phyloP scores from a whole-genome alignment of 1,140 invertebrate species.

The Nephotettix cincticeps region DNA sequence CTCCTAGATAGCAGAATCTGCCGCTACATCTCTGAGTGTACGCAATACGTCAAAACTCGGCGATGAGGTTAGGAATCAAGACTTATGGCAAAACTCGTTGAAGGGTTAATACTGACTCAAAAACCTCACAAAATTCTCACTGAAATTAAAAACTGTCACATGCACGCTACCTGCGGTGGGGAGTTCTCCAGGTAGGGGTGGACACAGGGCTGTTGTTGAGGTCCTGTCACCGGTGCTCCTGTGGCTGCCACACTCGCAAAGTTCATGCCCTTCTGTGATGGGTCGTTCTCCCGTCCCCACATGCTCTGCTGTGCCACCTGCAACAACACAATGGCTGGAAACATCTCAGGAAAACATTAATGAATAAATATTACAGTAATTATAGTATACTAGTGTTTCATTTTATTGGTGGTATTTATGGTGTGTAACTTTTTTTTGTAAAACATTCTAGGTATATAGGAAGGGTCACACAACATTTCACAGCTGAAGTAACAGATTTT shows the following conservation, averaged over 20 bases:
- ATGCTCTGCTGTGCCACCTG: conserved; percentile 59
- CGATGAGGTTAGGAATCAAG: not conserved
- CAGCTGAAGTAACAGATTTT: no score
- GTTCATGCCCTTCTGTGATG: conserved; percentile 62
- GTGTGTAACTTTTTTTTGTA: no score
- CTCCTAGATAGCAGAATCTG: no score
- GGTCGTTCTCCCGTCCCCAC: conserved; percentile 65
- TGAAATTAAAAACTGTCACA: not conserved
- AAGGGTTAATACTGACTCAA: not conserved
- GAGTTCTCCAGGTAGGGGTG: conserved; percentile 58
- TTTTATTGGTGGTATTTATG: no score
- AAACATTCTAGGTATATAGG: no score
- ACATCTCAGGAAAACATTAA: not conserved
- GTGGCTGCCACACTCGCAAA: conserved; percentile 72
- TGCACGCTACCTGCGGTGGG: conserved; percentile 52
- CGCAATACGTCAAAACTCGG: no score
- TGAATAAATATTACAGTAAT: not conserved
- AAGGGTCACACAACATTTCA: no score
- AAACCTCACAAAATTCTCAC: not conserved
- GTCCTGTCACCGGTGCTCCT: conserved; percentile 51
- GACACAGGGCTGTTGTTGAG: conserved; percentile 41
- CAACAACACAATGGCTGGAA: conserved; percentile 10
- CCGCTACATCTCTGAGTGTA: no score
- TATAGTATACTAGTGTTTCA: not conserved
- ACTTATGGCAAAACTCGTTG: not conserved